phyloP scores from a whole-genome alignment of 2,113 vertebrate genomes.

The Oenanthe oenanthe region DNA sequence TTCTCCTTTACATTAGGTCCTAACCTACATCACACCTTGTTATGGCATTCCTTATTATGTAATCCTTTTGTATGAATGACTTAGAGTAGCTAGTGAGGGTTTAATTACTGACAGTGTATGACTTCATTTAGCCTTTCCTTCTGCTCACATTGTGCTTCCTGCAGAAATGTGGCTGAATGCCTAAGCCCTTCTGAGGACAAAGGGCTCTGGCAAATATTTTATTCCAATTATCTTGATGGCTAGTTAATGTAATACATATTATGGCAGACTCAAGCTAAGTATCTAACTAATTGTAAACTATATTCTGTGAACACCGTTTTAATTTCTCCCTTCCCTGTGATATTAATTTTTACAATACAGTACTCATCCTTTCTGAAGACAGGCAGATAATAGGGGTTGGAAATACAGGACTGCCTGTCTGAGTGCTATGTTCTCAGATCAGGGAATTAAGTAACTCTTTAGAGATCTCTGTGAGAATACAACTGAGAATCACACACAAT shows the following conservation, averaged over 20 bases:
- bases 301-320: background rate
- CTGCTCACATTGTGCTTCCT: background rate
- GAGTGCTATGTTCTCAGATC: background rate
- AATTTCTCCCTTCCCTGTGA: background rate
- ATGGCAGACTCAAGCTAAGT: background rate
- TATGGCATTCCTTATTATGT: background rate
- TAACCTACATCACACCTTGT: background rate
- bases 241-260: background rate
- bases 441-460: background rate
- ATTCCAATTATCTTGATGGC: background rate
- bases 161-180: background rate
- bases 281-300: background rate
- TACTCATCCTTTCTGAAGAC: background rate
- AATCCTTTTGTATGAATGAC: background rate
- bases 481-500: background rate
- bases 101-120: background rate
- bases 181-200: background rate
- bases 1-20: background rate
- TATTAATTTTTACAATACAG: background rate
- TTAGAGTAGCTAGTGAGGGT: background rate
- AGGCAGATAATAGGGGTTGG: background rate
- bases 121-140: background rate
- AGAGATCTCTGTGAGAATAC: background rate
- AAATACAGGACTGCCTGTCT: background rate
- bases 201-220: background rate